phyloP scores from a whole-genome alignment of 2,888 invertebrate species.

The Spisula subtruncata region DNA sequence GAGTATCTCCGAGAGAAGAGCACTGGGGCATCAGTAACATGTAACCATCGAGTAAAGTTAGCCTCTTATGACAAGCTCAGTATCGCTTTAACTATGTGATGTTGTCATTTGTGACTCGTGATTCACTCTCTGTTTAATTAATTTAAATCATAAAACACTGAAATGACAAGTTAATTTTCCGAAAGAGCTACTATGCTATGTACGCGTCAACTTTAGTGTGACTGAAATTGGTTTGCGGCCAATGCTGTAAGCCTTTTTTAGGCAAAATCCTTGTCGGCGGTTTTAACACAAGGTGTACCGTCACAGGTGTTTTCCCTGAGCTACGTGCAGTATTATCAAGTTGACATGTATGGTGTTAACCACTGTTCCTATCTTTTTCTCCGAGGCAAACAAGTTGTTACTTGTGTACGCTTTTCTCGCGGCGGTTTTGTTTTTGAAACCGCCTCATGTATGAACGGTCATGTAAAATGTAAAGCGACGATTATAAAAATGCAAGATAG shows the following conservation, averaged over 20 bases:
- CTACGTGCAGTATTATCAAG: conserved; percentile 10
- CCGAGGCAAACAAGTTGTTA: conserved; percentile 25
- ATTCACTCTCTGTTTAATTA: conserved; percentile 30
- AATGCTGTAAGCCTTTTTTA: conserved; percentile 17
- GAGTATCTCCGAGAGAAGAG: background rate
- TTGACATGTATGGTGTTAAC: conserved; percentile 35
- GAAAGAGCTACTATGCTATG: conserved; percentile 44
- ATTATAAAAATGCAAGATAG: background rate
- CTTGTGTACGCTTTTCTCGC: background rate
- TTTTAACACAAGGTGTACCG: conserved; percentile 31
- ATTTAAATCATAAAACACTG: conserved; percentile 38
- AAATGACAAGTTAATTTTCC: conserved; percentile 63
- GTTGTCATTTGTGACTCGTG: conserved; percentile 27
- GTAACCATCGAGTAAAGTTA: background rate
- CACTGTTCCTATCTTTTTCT: conserved; percentile 28
- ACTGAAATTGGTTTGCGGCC: conserved; percentile 24
- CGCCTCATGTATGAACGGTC: background rate
- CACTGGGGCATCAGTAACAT: background rate
- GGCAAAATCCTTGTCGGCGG: background rate
- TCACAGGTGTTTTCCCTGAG: conserved; percentile 36
- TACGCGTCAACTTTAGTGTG: conserved; percentile 41
- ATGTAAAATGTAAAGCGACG: background rate
- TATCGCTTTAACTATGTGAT: background rate
- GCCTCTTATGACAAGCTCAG: background rate
- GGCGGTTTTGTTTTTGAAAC: background rate